phyloP scores from a whole-genome alignment of 2,113 vertebrate species.

The Orcinus orca region DNA sequence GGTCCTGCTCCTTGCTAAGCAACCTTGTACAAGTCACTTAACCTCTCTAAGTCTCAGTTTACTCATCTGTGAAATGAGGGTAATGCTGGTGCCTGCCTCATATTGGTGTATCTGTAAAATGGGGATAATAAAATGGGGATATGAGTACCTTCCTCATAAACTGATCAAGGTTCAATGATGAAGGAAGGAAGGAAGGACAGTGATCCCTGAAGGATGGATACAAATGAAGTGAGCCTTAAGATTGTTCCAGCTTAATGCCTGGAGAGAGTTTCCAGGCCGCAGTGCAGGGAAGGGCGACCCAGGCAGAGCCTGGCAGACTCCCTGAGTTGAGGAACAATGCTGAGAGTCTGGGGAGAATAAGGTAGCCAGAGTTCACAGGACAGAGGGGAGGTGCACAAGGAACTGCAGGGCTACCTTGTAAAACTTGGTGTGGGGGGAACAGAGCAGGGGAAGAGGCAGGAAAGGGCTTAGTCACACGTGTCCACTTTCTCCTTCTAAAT shows the following conservation, averaged over 20 bases:
- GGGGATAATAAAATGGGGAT: not conserved
- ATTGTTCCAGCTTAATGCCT: not conserved
- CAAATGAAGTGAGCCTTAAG: not conserved
- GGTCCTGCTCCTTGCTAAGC: not conserved
- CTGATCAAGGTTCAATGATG: not conserved
- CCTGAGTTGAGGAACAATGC: not conserved
- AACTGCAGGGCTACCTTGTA: not conserved
- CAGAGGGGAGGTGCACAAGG: not conserved
- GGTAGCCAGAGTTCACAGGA: not conserved
- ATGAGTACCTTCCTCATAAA: not conserved
- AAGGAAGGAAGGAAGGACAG: not conserved
- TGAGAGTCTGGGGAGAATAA: not conserved
- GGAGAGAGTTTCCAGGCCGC: not conserved
- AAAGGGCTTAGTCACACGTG: too few relatives aligned
- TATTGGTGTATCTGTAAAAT: not conserved
- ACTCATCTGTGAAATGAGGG: not conserved
- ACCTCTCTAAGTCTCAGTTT: not conserved
- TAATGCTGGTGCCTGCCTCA: not conserved
- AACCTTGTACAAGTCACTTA: not conserved
- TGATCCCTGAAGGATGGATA: not conserved
- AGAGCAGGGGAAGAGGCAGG: not conserved
- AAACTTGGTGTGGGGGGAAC: fast-evolving
- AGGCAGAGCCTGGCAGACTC: not conserved
- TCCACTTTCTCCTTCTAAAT: not conserved
- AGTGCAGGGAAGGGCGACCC: not conserved